A percentile compares a stretch with the other conserved stretches of the same genome.
Evolutionary conservation across 2,888 invertebrate genomes (phyloP).

Genomic region (Meganola albula): DNA sequence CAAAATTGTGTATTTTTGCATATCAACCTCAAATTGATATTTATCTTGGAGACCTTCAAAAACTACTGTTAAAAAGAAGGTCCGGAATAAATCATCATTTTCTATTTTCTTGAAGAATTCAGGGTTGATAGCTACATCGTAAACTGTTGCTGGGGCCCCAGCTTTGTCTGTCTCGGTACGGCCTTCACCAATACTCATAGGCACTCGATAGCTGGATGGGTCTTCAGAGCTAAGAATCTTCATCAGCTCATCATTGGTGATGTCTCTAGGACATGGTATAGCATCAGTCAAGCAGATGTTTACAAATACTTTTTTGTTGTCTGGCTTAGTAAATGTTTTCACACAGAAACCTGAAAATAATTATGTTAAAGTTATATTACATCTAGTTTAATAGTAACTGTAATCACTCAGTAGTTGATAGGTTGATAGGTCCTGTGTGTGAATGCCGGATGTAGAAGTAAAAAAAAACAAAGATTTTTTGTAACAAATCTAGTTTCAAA

Average conservation of each 20-base stretch:
- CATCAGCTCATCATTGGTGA: conserved; percentile 83
- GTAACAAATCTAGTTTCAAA: too few species aligned
- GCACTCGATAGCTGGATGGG: conserved; percentile 85
- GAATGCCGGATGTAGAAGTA: too few species aligned
- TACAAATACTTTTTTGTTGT: conserved; percentile 87
- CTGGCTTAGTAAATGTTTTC: conserved; percentile 82
- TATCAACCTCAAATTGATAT: conserved; percentile 82
- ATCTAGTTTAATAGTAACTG: too few species aligned
- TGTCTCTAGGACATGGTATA: conserved; percentile 84
- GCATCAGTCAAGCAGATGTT: conserved; percentile 90
- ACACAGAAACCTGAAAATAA: conserved; percentile 83
- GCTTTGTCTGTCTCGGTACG: conserved; percentile 87
- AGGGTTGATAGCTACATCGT: conserved; percentile 90
- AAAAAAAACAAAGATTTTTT: too few species aligned
- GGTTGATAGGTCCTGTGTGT: too few species aligned
- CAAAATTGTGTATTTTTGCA: conserved; percentile 81
- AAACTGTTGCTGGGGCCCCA: conserved; percentile 84
- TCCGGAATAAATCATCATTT: conserved; percentile 82
- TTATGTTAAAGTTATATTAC: too few species aligned
- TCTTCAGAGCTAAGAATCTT: conserved; percentile 83
- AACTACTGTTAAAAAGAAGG: conserved; percentile 87
- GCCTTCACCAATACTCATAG: conserved; percentile 93
- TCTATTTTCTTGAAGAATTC: conserved; percentile 86
- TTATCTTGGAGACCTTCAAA: conserved; percentile 87
- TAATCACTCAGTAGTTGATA: too few species aligned